Evolutionary conservation across 2,888 invertebrate genomes (phyloP).

Genomic region (Cabera pusaria): DNA sequence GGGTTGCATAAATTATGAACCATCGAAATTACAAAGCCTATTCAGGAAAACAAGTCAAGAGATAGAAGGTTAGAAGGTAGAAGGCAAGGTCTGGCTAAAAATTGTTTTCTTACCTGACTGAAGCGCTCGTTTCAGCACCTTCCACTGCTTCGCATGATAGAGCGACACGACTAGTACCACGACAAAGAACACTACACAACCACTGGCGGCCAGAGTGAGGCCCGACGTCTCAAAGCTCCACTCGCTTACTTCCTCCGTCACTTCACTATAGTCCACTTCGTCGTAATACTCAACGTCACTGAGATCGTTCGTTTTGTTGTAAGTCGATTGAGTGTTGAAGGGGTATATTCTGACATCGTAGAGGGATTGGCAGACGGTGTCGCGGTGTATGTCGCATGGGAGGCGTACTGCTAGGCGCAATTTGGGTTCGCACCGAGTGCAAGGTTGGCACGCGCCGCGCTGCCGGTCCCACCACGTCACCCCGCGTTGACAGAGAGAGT

Average conservation of each 20-base stretch:
- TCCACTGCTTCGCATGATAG: conserved; percentile 91
- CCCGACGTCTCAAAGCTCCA: conserved; percentile 91
- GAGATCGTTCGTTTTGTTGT: conserved; percentile 45
- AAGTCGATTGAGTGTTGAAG: conserved; percentile 65
- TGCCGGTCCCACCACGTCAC: conserved; percentile 88
- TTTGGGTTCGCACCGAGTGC: conserved; percentile 86
- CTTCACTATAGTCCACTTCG: conserved; percentile 71
- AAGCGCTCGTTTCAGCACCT: conserved; percentile 89
- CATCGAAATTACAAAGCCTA: too few species aligned
- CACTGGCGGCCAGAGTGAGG: conserved; percentile 88
- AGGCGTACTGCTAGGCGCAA: conserved; percentile 84
- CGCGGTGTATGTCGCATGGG: conserved; percentile 89
- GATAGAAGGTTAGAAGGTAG: too few species aligned
- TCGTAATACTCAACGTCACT: conserved; percentile 74
- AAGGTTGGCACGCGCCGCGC: conserved; percentile 86
- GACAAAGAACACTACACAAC: conserved; percentile 91
- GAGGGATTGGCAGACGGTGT: conserved; percentile 89
- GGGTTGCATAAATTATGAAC: too few species aligned
- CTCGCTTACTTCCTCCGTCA: conserved; percentile 60
- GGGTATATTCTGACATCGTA: conserved; percentile 86
- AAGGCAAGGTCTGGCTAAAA: too few species aligned
- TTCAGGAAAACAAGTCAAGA: too few species aligned
- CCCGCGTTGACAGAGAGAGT: conserved; percentile 75
- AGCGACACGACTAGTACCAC: conserved; percentile 90
- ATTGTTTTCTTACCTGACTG: conserved; percentile 85